Base-by-base conservation (phyloP, 2,888 invertebrate genomes). In the Camponotus fellah region DNA sequence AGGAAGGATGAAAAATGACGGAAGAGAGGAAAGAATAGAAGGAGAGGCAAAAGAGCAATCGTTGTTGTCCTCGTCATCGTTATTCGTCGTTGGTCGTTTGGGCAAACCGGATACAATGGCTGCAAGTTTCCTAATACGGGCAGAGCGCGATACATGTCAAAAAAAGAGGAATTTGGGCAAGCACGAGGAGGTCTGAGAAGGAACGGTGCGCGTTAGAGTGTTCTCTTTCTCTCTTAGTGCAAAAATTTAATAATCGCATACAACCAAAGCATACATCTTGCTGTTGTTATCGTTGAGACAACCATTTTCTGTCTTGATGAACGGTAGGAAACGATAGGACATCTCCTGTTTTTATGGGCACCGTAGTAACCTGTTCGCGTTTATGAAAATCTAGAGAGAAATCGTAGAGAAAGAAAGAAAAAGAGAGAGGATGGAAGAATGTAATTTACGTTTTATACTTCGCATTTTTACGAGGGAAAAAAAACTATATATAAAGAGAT, bases 71-170 rank as follows among this genome's bases (percentile, higher is more conserved):
- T 74, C 84, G 76, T 83, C 88, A 65, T 83, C 80, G 82, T 72
- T 83, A 81, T 85, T 66, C 86, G 82, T 84, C 87, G 66, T 14
- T 46, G 8, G 89, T 86, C 89, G 92, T 89, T 87, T 82, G 83
- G 46, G 85, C 83, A 87, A 90, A 88, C 87, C 89, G 88, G 87
- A 91, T 91, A 93, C 93, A 93, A 93, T 93, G 93, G 92, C 92
- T 93, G 88, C 93, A 93, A 89, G 93, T 93, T 93, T 93, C 93
- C 93, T 93, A 93, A 93, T 93, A 93, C 92, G 93, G 93, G 74
- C 87, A 90, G 89, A 87, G 68, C 60, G 79, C 40, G 76, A 82
- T 82, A 79, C 77, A 72, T 80, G 86, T 80, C 84, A 87, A 90
- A 92, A 92, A 92, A 91, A 91, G 90, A 93, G 86, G 92, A 91